Base-by-base conservation (phyloP, 2,113 vertebrate genomes). In the Balaeniceps rex region DNA sequence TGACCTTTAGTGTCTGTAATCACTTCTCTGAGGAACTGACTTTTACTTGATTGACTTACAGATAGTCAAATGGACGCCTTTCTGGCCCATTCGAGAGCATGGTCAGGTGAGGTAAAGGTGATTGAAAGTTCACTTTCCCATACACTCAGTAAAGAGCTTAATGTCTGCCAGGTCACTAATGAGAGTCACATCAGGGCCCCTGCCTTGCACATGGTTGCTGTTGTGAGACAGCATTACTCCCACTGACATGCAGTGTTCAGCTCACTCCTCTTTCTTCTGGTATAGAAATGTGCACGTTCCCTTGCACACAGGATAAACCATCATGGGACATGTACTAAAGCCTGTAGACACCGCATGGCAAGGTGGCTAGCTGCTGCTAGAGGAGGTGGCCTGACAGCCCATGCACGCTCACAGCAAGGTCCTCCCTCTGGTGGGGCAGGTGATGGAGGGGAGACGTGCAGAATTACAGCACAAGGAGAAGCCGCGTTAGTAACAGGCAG, bases 111-210 rank as follows among this genome's bases (percentile, higher is more conserved):
- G 13, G 49, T 47, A 87, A 71, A 87, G 31, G 38, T 40, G 34
- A 69, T 14, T 71, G 71, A 84, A 90, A 94, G 83, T 58, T 83
- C 46, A 28, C 29, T 79, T 94, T 76, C 38, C 52, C 51, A 51
- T 80, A 33, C 0, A 0, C 9, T 70, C 31, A 46, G 44, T 55
- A 25, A 77, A 63, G 21, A 79, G 12, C 29, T 80, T 65, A 9
- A 31, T 90, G 38, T 47, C 40, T 83, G 44, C 38, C 14, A 42
- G 21, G 18, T 69, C 7, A 1, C 36, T 78, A 74, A 47, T 2
- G 1, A 90, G 29, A 65, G 16, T 51, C 47, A 46, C 0, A 0
- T 46, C 60, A 60, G 68, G 49, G 22, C 9, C 10, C 21, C 11
- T 47, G 38, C 38, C 51, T 44, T 78, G 49, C 34, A 28, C 18